A percentile compares a stretch with the other conserved stretches of the same genome.
phyloP scores from a whole-genome alignment of 2,888 invertebrate genomes.

The Ochropleura plecta region DNA sequence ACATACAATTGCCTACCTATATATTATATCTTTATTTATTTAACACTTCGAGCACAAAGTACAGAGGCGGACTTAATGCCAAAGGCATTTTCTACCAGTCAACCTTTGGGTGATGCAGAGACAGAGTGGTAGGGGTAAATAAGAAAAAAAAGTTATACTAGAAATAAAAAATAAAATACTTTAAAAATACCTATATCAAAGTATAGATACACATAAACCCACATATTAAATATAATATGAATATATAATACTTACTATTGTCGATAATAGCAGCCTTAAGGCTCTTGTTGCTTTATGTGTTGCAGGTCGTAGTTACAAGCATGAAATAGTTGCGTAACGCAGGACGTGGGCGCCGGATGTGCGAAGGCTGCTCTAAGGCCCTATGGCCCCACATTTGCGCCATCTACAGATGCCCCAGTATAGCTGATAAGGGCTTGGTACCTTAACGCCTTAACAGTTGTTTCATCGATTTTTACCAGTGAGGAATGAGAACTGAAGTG shows the following conservation, averaged over 20 bases:
- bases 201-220: too few relatives aligned
- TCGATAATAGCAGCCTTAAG: conserved; percentile 26
- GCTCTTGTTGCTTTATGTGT: conserved; percentile 52
- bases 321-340: conserved; percentile 64
- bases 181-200: too few relatives aligned
- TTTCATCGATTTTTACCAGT: conserved; percentile 15
- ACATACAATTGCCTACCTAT: too few relatives aligned
- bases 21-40: too few relatives aligned
- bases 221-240: too few relatives aligned
- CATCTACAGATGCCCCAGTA: conserved; percentile 56
- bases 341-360: conserved; percentile 76
- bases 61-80: too few relatives aligned
- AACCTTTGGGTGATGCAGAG: too few relatives aligned
- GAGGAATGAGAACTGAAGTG: neutral
- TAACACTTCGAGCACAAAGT: too few relatives aligned
- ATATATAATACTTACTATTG: conserved; percentile 20
- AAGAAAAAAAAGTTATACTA: too few relatives aligned
- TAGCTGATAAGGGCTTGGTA: conserved; percentile 36
- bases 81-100: too few relatives aligned
- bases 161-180: too few relatives aligned
- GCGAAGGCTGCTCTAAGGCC: conserved; percentile 70
- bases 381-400: conserved; percentile 70
- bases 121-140: too few relatives aligned
- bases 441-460: conserved; percentile 20
- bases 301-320: conserved; percentile 46